phyloP scores from a whole-genome alignment of 2,113 vertebrate genomes.

The Cyprinodon tularosa region DNA sequence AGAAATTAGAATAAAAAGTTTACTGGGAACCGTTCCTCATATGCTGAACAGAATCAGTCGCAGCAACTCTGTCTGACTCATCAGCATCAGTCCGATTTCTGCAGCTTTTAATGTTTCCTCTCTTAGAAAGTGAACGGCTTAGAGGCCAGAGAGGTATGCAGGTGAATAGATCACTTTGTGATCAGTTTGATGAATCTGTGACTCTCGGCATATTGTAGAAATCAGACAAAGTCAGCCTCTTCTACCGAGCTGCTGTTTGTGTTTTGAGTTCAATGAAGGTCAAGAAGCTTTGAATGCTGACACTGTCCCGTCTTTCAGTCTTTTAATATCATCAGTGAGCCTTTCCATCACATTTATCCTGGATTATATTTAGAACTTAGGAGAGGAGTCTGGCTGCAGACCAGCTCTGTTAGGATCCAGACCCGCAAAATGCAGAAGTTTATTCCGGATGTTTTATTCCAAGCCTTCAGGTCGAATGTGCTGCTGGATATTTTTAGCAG shows the following conservation, averaged over 20 bases:
- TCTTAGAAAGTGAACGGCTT: background rate
- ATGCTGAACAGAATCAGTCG: background rate
- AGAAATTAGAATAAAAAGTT: constrained; percentile 21
- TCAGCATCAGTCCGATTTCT: background rate
- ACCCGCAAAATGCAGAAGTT: too few relatives aligned
- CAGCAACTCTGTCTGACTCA: background rate
- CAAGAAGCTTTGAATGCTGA: background rate
- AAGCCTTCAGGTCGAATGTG: too few relatives aligned
- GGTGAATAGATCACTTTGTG: background rate
- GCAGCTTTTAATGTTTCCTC: background rate
- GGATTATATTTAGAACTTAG: background rate
- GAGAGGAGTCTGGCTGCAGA: too few relatives aligned
- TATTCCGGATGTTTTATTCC: too few relatives aligned
- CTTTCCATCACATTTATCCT: background rate
- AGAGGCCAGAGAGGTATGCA: background rate
- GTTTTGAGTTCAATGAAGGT: background rate
- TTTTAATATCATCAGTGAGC: background rate
- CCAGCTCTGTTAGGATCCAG: too few relatives aligned
- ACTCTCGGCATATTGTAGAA: background rate
- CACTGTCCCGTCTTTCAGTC: too few relatives aligned
- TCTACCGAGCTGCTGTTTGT: background rate
- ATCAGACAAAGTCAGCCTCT: background rate
- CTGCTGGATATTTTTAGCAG: too few relatives aligned
- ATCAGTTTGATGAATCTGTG: background rate
- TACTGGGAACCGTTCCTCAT: background rate